Evolutionary conservation across 2,113 vertebrate species (phyloP).

Genomic region (Beaufortia kweichowensis): DNA sequence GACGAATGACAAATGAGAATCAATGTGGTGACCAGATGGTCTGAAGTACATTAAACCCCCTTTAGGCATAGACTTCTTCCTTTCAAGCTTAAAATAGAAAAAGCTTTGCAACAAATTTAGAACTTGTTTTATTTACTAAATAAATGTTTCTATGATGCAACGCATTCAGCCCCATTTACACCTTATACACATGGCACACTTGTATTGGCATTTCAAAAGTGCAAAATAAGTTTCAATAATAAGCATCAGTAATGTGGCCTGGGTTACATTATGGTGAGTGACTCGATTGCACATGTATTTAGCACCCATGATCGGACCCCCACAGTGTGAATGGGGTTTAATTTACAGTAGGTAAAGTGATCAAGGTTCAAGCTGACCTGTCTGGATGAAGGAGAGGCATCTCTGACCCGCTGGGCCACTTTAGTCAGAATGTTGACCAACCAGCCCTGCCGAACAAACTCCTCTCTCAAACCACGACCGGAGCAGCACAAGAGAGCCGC

Average conservation of each 20-base stretch:
- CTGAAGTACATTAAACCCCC: not conserved
- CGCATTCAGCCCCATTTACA: not conserved
- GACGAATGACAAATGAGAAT: constrained; percentile 12
- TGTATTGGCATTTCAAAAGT: too few relatives aligned
- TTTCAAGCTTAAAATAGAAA: constrained; percentile 15
- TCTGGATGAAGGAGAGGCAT: constrained; percentile 79
- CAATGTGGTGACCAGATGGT: not conserved
- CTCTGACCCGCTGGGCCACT: constrained; percentile 87
- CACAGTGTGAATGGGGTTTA: not conserved
- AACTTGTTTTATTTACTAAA: not conserved
- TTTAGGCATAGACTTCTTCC: not conserved
- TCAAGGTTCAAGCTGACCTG: constrained; percentile 73
- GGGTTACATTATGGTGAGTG: too few relatives aligned
- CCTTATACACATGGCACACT: not conserved
- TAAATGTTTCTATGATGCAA: not conserved
- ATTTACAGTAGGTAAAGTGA: not conserved
- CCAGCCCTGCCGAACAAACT: constrained; percentile 93
- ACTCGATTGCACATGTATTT: too few relatives aligned
- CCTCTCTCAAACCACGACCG: constrained; percentile 86
- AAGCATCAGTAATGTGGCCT: too few relatives aligned
- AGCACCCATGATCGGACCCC: too few relatives aligned
- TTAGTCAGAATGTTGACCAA: constrained; percentile 84
- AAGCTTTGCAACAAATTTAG: not conserved
- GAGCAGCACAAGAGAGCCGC: constrained; percentile 92
- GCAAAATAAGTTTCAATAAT: too few relatives aligned